Evolutionary conservation across 2,113 vertebrate species (phyloP).

Genomic region (Syrmaticus mikado): DNA sequence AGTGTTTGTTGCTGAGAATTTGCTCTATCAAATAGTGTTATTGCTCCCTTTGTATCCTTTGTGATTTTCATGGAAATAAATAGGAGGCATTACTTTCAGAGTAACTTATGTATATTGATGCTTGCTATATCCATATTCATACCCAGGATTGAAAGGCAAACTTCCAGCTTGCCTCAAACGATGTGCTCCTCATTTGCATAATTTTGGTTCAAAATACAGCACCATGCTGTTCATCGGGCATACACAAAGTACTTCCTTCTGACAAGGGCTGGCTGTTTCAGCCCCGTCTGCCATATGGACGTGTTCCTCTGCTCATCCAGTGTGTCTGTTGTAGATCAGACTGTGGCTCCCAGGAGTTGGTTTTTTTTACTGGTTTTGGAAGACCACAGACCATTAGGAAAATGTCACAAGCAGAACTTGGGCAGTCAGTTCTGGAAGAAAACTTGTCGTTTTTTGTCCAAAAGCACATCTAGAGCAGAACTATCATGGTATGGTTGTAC

Average conservation of each 20-base stretch:
- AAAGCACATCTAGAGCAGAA: neutral
- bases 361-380: neutral
- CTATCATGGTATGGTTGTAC: neutral
- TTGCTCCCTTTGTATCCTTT: no score
- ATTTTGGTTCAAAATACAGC: neutral
- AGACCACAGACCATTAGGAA: neutral
- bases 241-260: neutral
- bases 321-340: neutral
- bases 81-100: neutral
- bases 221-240: neutral
- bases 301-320: neutral
- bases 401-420: neutral
- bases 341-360: neutral
- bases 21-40: no score
- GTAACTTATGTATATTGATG: neutral
- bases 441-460: neutral
- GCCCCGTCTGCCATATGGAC: neutral
- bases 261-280: neutral
- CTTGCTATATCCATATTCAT: neutral
- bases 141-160: neutral
- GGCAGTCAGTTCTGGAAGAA: neutral
- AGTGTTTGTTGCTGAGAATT: no score
- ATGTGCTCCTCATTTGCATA: neutral
- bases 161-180: neutral
- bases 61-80: neutral